phyloP scores from a whole-genome alignment of 2,888 invertebrate species.

The Philhelius pedissequus region DNA sequence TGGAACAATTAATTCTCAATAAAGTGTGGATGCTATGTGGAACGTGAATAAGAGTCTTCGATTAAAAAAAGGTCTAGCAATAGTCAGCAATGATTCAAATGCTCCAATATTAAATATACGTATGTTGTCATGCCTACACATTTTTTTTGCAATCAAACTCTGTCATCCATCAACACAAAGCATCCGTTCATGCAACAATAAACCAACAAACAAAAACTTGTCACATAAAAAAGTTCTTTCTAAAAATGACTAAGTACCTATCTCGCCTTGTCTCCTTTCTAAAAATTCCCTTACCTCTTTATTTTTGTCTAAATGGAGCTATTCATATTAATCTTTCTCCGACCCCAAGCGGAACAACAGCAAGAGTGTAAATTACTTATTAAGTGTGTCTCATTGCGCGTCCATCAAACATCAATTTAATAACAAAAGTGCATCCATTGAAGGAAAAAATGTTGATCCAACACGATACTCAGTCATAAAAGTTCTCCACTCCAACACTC shows the following conservation, averaged over 20 bases:
- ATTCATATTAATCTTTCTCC: neutral
- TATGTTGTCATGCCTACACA: no score
- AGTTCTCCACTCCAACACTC: conserved; percentile 8
- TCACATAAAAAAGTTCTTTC: neutral
- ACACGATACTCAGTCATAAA: conserved; percentile 20
- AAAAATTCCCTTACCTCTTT: neutral
- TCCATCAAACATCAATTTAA: conserved; percentile 56
- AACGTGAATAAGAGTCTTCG: no score
- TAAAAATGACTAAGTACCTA: neutral
- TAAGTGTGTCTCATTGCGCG: conserved; percentile 42
- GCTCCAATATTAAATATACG: no score
- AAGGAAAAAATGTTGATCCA: conserved; percentile 38
- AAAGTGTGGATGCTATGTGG: no score
- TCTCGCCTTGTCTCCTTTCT: no score
- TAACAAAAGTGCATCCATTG: conserved; percentile 49
- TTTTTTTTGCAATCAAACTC: no score
- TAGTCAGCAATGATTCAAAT: no score
- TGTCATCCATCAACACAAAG: neutral
- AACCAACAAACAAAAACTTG: neutral
- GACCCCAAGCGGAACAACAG: neutral
- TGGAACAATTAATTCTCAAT: no score
- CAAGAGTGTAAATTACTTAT: conserved; percentile 25
- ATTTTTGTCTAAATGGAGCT: neutral
- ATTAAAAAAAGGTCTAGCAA: no score
- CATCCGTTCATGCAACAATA: neutral